phyloP scores from a whole-genome alignment of 2,888 invertebrate species.

The Epiperipatus broadwayi region DNA sequence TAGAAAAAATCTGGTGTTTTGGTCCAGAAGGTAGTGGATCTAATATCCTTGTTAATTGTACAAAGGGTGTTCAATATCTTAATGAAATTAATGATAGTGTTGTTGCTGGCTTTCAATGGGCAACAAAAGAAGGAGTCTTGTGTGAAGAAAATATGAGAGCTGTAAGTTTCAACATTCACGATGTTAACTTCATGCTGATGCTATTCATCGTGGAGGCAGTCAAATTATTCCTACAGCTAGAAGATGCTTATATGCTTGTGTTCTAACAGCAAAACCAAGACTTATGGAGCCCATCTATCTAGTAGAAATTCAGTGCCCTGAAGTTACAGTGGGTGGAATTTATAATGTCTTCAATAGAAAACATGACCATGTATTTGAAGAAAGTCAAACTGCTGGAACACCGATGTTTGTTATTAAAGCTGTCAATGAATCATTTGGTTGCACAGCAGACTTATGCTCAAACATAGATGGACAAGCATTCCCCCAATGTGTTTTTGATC shows the following conservation, averaged over 20 bases:
- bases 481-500: conserved; percentile 99
- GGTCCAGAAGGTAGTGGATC: conserved; percentile 98
- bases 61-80: conserved; percentile 98
- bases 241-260: conserved; percentile 86
- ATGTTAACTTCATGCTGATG: conserved; percentile 99
- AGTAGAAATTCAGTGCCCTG: conserved; percentile 88
- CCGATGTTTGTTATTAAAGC: conserved; percentile 99
- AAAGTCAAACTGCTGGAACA: conserved; percentile 78
- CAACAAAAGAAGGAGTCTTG: conserved; percentile 93
- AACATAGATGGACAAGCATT: conserved; percentile 99
- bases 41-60: conserved; percentile 90
- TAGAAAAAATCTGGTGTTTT: conserved; percentile 96
- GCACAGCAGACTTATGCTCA: conserved; percentile 86
- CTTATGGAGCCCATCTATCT: conserved; percentile 99
- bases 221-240: conserved; percentile 99
- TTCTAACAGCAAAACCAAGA: conserved; percentile 65
- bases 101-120: conserved; percentile 98
- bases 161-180: conserved; percentile 90
- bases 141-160: conserved; percentile 96
- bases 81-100: conserved; percentile 99
- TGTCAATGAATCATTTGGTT: conserved; percentile 97
- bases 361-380: conserved; percentile 94
- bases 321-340: conserved; percentile 87
- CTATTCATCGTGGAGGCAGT: conserved; percentile 99
- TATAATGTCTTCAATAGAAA: conserved; percentile 91